Base-by-base conservation (phyloP, 2,797 vertebrate species). In the Helarctos malayanus region DNA sequence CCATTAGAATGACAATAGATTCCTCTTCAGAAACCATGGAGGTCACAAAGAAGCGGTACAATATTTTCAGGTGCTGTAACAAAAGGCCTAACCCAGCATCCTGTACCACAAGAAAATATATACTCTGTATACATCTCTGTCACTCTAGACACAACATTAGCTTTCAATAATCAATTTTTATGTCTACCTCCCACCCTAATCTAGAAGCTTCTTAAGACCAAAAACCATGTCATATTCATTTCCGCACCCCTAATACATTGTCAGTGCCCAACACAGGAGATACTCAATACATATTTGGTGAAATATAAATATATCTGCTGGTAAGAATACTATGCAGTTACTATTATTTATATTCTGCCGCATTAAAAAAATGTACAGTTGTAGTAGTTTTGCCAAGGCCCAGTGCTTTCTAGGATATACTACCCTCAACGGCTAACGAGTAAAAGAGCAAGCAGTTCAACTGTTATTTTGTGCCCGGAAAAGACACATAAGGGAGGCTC, bases 121-220 rank as follows among this genome's bases (percentile, higher is more conserved):
- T 32, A 59, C 7, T 56, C 65, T 32, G 16, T 23, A 49, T 35
- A 68, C 6, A 35, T 29, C 5, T 21, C 56, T 14, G 18, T 73
- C 47, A 29, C 41, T 96, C 12, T 35, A 61, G 32, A 38, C 27
- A 83, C 25, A n/a, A 83, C 18, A 91, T 29, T 41, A 56, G 27
- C 79, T 92, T 80, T 69, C 75, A 92, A 23, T 73, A 73, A 79
- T 68, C 27, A 83, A 52, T 35, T 27, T 29, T n/a, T 3, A 27
- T 54, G 32, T 56, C 57, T n/a, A 0, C n/a, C 54, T 94, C 86
- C 90, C 57, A 90, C 18, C 75, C 3, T 63, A 19, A 76, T 71
- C 25, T 80, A 45, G n/a, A 57, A 92, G 80, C 29, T 11, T 93
- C 68, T 89, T n/a, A 92, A 90, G 38, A 81, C 69, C 18, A 89